phyloP scores from a whole-genome alignment of 2,888 invertebrate species.

The Pseudococcus viburni region DNA sequence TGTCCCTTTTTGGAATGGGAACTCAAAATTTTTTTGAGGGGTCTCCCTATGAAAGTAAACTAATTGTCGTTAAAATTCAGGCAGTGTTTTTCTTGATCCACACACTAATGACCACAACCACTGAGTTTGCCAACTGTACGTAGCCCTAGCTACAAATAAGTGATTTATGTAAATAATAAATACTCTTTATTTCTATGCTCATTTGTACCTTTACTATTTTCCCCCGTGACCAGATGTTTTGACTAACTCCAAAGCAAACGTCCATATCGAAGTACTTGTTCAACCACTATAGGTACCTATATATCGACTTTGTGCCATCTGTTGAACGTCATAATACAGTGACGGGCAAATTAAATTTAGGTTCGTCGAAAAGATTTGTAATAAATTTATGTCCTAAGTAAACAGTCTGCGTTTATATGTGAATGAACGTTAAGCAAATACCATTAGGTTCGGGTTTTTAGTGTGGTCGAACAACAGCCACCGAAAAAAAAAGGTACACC shows the following conservation, averaged over 20 bases:
- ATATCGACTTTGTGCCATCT: conserved; percentile 41
- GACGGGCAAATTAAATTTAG: conserved; percentile 53
- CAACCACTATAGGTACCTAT: neutral
- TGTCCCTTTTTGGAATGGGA: too few relatives aligned
- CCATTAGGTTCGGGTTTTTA: conserved; percentile 33
- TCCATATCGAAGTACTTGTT: neutral
- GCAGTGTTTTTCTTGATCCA: too few relatives aligned
- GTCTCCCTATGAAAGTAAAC: too few relatives aligned
- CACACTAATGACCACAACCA: too few relatives aligned
- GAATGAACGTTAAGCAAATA: conserved; percentile 51
- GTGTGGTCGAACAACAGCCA: neutral
- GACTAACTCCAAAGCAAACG: neutral
- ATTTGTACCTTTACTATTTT: too few relatives aligned
- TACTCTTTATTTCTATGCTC: too few relatives aligned
- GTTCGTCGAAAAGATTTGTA: conserved; percentile 59
- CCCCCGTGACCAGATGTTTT: neutral
- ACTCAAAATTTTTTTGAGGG: too few relatives aligned
- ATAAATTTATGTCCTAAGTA: conserved; percentile 61
- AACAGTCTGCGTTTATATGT: conserved; percentile 39
- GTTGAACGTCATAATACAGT: conserved; percentile 55
- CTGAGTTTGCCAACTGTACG: too few relatives aligned
- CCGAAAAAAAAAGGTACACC: conserved; percentile 1
- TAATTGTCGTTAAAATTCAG: too few relatives aligned
- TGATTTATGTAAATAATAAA: too few relatives aligned
- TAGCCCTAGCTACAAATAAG: too few relatives aligned